Conservation (phyloP, 2,888 invertebrate genomes). For the Steinernema scapterisci region DNA sequence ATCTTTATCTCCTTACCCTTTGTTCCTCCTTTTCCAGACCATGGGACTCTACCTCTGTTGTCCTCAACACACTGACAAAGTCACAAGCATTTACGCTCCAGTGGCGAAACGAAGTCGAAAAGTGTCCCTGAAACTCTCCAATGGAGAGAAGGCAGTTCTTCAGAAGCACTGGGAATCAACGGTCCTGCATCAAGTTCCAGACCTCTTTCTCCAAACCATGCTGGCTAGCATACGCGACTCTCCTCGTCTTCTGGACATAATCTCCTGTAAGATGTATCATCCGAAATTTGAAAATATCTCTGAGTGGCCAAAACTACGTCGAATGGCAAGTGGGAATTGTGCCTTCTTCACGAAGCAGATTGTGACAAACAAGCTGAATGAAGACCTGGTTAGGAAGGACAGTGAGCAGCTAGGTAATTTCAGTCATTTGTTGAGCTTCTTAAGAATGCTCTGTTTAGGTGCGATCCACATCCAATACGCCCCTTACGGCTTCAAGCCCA, state of each 20-base stretch:
- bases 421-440: too few species aligned
- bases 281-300: background rate
- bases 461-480: conserved; percentile 8
- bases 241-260: background rate
- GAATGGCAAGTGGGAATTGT: conserved; percentile 14
- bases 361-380: conserved; percentile 1
- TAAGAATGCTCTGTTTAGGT: too few species aligned
- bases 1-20: too few species aligned
- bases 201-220: conserved; percentile 6
- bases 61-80: background rate
- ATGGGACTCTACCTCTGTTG: background rate
- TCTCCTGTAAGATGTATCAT: background rate
- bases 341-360: conserved; percentile 24
- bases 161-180: background rate
- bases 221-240: conserved; percentile 2
- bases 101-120: background rate
- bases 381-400: conserved; percentile 1
- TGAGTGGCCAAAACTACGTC: background rate
- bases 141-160: background rate
- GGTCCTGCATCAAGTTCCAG: background rate
- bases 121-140: background rate
- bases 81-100: background rate
- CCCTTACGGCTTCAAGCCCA: conserved; percentile 12
- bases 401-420: background rate
- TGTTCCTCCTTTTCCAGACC: too few species aligned